Conservation (phyloP, 2,888 invertebrate species). For the Caenorhabditis uteleia region DNA sequence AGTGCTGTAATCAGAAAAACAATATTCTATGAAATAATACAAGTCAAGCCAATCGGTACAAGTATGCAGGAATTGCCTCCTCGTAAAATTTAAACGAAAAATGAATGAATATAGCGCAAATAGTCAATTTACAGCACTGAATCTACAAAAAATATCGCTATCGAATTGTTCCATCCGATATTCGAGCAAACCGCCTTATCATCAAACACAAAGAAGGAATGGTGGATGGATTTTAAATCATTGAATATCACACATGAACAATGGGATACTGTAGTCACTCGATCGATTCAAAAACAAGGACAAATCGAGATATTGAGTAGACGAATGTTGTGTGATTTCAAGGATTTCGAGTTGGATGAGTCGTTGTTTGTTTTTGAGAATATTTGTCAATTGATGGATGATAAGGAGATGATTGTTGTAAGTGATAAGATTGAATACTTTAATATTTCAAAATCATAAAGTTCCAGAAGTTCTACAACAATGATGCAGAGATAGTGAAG, state of each 20-base stretch:
- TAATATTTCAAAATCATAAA: neutral
- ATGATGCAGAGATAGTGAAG: neutral
- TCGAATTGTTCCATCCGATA: too few relatives aligned
- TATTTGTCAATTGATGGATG: slow-evolving; percentile 1
- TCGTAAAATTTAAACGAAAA: too few relatives aligned
- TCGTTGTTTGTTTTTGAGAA: slow-evolving; percentile 4
- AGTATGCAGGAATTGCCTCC: too few relatives aligned
- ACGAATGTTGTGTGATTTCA: neutral
- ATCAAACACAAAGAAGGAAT: too few relatives aligned
- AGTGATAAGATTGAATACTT: neutral
- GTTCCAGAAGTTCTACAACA: slow-evolving; percentile 2
- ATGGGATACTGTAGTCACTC: neutral
- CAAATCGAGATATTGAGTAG: neutral
- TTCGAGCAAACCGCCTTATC: too few relatives aligned
- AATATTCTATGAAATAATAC: too few relatives aligned
- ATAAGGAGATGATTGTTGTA: neutral
- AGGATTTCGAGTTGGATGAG: neutral
- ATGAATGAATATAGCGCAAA: too few relatives aligned
- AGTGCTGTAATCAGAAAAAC: too few relatives aligned
- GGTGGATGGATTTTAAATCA: slow-evolving; percentile 7
- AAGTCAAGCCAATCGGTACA: too few relatives aligned
- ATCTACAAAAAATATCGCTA: too few relatives aligned
- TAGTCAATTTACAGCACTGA: too few relatives aligned
- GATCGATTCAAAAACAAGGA: neutral
- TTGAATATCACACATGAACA: neutral